These are phyloP conservation scores for Dendrocopos noguchii DNA, from an alignment of 2,113 vertebrate genomes.

Conservation along the genomic window DNA sequence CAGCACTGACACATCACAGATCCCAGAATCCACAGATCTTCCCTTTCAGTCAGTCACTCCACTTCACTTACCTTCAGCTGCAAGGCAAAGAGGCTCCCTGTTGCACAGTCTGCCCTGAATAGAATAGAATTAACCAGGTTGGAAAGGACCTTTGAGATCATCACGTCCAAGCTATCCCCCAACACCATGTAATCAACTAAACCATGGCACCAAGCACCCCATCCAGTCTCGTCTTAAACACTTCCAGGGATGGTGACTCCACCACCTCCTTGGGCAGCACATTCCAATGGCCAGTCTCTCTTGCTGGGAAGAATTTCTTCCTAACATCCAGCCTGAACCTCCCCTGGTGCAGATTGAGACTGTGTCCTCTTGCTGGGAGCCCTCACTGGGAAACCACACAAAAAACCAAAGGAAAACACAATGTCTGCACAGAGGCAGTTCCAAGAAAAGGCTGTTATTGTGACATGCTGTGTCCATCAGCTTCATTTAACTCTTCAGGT, in stretches of 20 bases:
- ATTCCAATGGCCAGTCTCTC: no score
- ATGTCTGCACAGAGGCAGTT: background rate
- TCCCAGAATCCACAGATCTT: background rate
- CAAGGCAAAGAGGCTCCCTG: background rate
- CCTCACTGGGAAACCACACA: background rate
- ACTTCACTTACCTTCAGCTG: background rate
- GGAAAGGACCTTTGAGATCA: no score
- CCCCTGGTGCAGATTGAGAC: no score
- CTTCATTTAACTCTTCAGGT: background rate
- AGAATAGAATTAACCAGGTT: no score
- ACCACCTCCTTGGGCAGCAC: no score
- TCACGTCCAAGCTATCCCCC: no score
- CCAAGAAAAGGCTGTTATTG: fast-evolving
- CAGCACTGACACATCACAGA: background rate
- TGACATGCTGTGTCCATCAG: background rate
- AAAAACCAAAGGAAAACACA: background rate
- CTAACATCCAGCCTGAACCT: no score
- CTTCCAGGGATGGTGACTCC: no score
- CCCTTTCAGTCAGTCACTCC: background rate
- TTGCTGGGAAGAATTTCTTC: no score
- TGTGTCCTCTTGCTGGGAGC: background rate
- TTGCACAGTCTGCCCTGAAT: background rate
- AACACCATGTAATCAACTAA: no score
- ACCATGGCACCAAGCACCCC: no score
- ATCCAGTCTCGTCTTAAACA: no score